Evolutionary conservation across 2,888 invertebrate genomes (phyloP).

Genomic region (Drosophila suboccidentalis): DNA sequence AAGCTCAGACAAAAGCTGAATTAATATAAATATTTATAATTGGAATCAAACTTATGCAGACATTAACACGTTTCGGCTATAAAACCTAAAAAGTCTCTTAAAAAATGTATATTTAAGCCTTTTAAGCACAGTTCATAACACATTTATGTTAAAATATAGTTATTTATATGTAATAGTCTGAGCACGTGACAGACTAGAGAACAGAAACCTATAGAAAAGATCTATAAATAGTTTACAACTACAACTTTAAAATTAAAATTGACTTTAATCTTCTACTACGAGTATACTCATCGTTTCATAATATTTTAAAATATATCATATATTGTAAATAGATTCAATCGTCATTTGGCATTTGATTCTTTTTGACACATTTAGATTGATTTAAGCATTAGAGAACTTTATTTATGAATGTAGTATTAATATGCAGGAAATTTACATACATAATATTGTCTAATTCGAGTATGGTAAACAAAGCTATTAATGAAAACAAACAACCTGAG

Average conservation of each 20-base stretch:
- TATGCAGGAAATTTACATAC: conserved; percentile 45
- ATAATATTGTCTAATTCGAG: conserved; percentile 34
- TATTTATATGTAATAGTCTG: conserved; percentile 1
- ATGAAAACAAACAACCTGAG: conserved; percentile 55
- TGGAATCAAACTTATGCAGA: conserved; percentile 45
- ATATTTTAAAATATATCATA: background rate
- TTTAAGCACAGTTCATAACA: conserved; percentile 27
- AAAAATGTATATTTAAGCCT: conserved; percentile 22
- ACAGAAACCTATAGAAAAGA: background rate
- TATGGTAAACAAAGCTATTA: conserved; percentile 19
- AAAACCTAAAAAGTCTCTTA: conserved; percentile 30
- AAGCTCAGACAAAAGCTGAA: conserved; percentile 26
- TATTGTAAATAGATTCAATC: background rate
- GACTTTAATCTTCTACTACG: background rate
- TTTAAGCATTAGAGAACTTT: conserved; percentile 6
- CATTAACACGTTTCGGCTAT: conserved; percentile 56
- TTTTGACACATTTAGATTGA: conserved; percentile 49
- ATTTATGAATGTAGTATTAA: conserved; percentile 8
- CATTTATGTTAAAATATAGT: conserved; percentile 16
- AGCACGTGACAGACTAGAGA: background rate
- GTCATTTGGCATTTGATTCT: conserved; percentile 15
- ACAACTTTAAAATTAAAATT: background rate
- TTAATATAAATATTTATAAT: conserved; percentile 47
- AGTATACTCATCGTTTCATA: background rate
- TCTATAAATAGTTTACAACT: background rate